Conservation (phyloP, 2,797 vertebrate genomes). For the Crenuchus spilurus region DNA sequence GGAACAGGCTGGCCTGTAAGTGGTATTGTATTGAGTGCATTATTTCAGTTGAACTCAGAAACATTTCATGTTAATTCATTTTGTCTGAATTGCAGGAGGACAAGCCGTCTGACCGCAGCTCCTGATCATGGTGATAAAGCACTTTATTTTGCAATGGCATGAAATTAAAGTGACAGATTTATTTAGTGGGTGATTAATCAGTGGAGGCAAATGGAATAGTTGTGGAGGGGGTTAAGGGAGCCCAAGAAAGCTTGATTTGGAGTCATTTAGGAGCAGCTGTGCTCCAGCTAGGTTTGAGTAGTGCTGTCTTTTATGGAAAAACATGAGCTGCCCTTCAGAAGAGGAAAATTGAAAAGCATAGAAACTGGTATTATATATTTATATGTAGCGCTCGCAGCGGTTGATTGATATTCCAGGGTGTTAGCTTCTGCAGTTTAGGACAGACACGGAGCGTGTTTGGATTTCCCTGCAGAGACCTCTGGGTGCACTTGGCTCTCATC, state of each 20-base stretch:
- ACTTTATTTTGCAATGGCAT: constrained; percentile 37
- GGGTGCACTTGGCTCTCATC: constrained; percentile 14
- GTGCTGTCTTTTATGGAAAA: not conserved
- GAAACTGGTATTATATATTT: constrained; percentile 12
- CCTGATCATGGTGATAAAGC: constrained; percentile 30
- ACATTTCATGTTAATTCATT: constrained; percentile 49
- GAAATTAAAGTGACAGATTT: constrained; percentile 46
- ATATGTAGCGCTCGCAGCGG: not conserved
- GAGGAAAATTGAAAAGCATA: constrained; percentile 15
- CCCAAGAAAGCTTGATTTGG: constrained; percentile 50
- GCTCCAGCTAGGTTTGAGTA: constrained; percentile 4
- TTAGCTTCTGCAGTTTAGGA: constrained; percentile 50
- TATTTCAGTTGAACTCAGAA: constrained; percentile 36
- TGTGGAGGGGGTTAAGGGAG: no score
- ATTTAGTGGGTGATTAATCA: constrained; percentile 45
- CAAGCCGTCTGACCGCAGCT: constrained; percentile 19
- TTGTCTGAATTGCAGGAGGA: constrained; percentile 30
- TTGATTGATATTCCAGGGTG: constrained; percentile 37
- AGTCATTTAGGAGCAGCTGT: constrained; percentile 51
- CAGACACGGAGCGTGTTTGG: constrained; percentile 9
- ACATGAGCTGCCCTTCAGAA: constrained; percentile 20
- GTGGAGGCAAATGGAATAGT: constrained; percentile 36
- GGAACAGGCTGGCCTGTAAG: constrained; percentile 23
- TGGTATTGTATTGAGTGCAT: constrained; percentile 32
- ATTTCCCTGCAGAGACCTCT: constrained; percentile 31